A percentile compares a stretch with the other conserved stretches of the same genome.
Evolutionary conservation across 2,113 vertebrate genomes (phyloP).

Genomic region (Asarcornis scutulata): DNA sequence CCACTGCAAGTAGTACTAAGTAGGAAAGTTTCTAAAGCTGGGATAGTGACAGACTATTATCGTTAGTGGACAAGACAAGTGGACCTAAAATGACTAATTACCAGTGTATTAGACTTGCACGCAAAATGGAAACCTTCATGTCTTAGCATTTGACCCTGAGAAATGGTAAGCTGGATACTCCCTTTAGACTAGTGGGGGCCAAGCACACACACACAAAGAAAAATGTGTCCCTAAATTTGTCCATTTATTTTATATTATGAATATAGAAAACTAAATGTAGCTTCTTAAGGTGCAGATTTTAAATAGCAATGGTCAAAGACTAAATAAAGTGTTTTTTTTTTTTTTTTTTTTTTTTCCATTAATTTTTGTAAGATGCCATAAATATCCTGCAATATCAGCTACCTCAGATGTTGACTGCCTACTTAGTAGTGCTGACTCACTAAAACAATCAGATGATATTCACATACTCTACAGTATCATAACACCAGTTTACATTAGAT

Average conservation of each 20-base stretch:
- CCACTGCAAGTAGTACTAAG: not conserved
- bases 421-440: not conserved
- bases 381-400: not conserved
- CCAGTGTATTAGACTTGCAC: not conserved
- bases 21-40: not conserved
- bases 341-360: not conserved
- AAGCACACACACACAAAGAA: not conserved
- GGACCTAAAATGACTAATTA: fast-evolving
- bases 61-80: not conserved
- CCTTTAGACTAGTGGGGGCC: not conserved
- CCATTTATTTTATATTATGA: not conserved
- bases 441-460: not conserved
- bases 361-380: not conserved
- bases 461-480: not conserved
- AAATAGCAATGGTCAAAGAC: not conserved
- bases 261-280: not conserved
- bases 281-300: not conserved
- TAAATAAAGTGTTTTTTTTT: not conserved
- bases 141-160: not conserved
- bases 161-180: not conserved
- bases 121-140: not conserved
- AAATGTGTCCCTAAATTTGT: not conserved
- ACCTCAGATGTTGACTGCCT: not conserved
- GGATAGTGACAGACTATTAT: not conserved
- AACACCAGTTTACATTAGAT: not conserved